Evolutionary conservation across 2,888 invertebrate genomes (phyloP).

Genomic region (Hecatera dysodea): DNA sequence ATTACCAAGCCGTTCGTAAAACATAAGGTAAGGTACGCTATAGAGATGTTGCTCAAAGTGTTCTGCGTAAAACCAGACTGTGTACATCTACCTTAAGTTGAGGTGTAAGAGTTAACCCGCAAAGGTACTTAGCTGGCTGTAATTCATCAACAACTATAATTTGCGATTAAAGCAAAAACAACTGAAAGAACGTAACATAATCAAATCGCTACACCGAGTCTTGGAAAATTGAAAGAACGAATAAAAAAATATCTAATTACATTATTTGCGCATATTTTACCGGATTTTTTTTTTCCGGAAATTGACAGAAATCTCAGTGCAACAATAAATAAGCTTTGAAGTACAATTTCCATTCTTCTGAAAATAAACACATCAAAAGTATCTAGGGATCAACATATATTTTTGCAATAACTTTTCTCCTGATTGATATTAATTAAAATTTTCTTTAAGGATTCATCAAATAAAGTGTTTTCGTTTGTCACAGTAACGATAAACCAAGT

Average conservation of each 20-base stretch:
- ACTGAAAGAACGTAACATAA: conserved; percentile 9
- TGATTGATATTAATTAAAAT: too few species aligned
- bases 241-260: not conserved
- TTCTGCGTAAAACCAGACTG: not conserved
- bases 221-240: conserved; percentile 10
- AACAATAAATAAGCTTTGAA: not conserved
- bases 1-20: not conserved
- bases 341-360: not conserved
- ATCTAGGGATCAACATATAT: too few species aligned
- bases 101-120: conserved; percentile 7
- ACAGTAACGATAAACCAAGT: too few species aligned
- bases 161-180: conserved; percentile 32
- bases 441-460: too few species aligned
- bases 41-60: not conserved
- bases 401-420: too few species aligned
- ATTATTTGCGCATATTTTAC: not conserved
- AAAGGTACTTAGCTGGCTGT: conserved; percentile 8
- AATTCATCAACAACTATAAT: conserved; percentile 28
- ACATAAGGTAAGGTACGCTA: not conserved
- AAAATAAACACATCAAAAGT: not conserved
- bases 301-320: not conserved
- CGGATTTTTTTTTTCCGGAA: not conserved
- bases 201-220: conserved; percentile 11
- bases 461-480: too few species aligned
- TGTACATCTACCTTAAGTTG: conserved; percentile 2